Evolutionary conservation across 2,797 vertebrate species (phyloP), one percentile per base, ranked within the genome.

Genomic region (Microcaecilia unicolor): DNA sequence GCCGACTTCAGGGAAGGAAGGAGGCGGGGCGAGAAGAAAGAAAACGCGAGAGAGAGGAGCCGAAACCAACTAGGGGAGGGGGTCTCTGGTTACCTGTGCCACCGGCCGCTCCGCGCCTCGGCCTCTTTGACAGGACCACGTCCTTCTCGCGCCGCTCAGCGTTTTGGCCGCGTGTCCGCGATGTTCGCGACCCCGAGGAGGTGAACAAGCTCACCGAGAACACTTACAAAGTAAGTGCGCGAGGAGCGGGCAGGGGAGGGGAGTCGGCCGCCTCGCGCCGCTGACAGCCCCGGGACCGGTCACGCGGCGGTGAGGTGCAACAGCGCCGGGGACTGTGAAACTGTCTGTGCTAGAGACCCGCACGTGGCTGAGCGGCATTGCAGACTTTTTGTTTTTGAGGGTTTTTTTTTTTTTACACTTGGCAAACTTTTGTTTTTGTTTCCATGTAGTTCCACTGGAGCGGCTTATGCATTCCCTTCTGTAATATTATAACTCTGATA

Each of bases 131-230:
- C 11, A 6, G 4, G 5, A 1, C 13, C 3, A 5, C 31, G 18
- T 5, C 2, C 10, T 6, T 12, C 5, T 2, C 7, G 5, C 10
- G 12, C 4, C 10, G n/a, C n/a, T n/a, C n/a, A n/a, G n/a, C n/a
- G n/a, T n/a, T n/a, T n/a, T n/a, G n/a, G n/a, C 22, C 5, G 14
- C 19, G 31, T 21, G 34, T 53, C 47, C 70, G 61, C 63, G 59
- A 94, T 96, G 93, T 90, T 48, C 83, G 84, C 64, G 77, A 70
- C 46, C 84, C 89, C 5, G 92, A 93, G 44, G 86, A 90, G 56
- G 88, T 92, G 75, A 92, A 78, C 76, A 90, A 74, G 70, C 83
- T 97, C 27, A 96, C 91, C 8, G 93, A 96, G 61, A 97, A 44
- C 70, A 95, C 91, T 8, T 97, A 91, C 44, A 92, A 83, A 80